Base-by-base conservation (phyloP, 1,140 invertebrate genomes). In the Drosophila dunni region DNA sequence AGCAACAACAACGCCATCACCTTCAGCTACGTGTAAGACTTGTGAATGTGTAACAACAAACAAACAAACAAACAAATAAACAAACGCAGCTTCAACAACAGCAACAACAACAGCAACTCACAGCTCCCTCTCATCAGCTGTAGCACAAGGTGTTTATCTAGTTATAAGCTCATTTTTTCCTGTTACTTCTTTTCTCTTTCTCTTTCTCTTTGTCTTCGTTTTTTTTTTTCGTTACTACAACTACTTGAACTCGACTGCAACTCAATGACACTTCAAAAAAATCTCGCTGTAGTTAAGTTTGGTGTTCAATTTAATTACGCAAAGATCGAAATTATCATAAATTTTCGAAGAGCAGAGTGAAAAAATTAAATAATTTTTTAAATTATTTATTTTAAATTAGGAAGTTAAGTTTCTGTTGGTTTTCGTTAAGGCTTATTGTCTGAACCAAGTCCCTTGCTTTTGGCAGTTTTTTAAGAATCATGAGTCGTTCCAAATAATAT, bases 61-160 rank as follows among this genome's bases (percentile, higher is more conserved):
- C 42, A 60, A 42, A 36, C 44, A 20, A 20, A 44, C 17, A 36
- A 34, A 17, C 13, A 56, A 56, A 40, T 40, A 56, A 56, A 56
- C 56, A 58, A 58, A 24, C 11, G 38, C 38, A 40, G 56, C 56
- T 29, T 17, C 53, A 56, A 56, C 53, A 56, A 40, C 33, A 53
- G 33, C 48, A 17, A 36, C 53, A 56, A 56, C 11, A 7, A 33
- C 10, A 42, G 36, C 13, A 45, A 8, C 10, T 24, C 9, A 44
- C 15, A 20, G 33, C 45, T 8, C 24, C 46, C 20, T 45, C 24
- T 10, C 36, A 50, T 13, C 66, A 61, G 58, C 58, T 61, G 58
- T 61, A 33, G 15, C 24, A 38, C 58, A 69, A 71, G 68, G 68
- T 71, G 68, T 71, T 71, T 71, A 71, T 71, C 56, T 58, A 58